Conservation (phyloP, 1,140 invertebrate genomes). For the Penaeus indicus region DNA sequence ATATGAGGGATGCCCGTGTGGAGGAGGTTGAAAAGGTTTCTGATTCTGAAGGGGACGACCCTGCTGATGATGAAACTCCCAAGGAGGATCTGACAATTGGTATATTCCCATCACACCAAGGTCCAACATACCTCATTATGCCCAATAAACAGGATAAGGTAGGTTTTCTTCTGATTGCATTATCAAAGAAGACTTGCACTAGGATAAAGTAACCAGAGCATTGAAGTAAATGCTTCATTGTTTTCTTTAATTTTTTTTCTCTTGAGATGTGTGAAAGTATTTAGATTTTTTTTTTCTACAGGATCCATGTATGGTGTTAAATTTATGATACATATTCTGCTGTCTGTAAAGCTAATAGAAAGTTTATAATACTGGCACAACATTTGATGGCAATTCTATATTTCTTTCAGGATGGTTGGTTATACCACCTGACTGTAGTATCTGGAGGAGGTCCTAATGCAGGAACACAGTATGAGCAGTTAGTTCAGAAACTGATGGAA, state of each 20-base stretch:
- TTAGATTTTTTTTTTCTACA: no score
- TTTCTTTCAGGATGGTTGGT: conserved; percentile 83
- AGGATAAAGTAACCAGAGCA: no score
- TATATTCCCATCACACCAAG: conserved; percentile 91
- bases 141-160: conserved; percentile 86
- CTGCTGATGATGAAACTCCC: conserved; percentile 75
- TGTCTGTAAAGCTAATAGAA: no score
- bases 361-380: no score
- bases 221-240: no score
- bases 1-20: conserved; percentile 92
- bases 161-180: conserved; percentile 28
- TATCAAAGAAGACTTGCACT: not conserved
- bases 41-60: conserved; percentile 91
- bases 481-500: conserved; percentile 95
- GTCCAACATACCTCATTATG: conserved; percentile 92
- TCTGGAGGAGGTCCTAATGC: conserved; percentile 90
- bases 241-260: no score
- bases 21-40: conserved; percentile 94
- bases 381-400: not conserved
- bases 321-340: no score
- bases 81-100: conserved; percentile 85
- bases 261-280: no score
- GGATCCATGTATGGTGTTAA: no score
- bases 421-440: conserved; percentile 94
- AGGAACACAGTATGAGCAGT: conserved; percentile 94